Conservation (phyloP, 1,140 invertebrate genomes). For the Tachypleus tridentatus region DNA sequence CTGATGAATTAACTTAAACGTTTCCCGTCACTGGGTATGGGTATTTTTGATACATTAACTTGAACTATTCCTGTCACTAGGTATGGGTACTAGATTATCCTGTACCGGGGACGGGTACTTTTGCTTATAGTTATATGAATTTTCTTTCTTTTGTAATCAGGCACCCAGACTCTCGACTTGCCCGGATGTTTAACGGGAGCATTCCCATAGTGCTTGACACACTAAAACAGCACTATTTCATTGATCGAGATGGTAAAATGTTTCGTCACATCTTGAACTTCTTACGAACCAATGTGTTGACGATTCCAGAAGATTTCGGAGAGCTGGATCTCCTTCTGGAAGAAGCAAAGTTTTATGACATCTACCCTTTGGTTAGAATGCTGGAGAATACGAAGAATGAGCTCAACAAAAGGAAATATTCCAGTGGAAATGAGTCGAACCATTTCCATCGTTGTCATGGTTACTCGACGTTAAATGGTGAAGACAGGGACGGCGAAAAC, state of each 20-base stretch:
- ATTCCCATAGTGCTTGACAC: conserved; percentile 93
- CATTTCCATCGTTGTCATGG: too few species aligned
- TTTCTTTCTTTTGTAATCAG: conserved; percentile 39
- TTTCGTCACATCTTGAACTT: conserved; percentile 94
- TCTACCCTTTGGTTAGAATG: conserved; percentile 48
- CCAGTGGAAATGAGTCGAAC: too few species aligned
- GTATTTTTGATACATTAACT: too few species aligned
- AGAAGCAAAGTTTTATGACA: conserved; percentile 85
- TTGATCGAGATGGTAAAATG: conserved; percentile 89
- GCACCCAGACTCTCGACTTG: conserved; percentile 81
- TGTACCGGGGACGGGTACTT: too few species aligned
- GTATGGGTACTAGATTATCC: too few species aligned
- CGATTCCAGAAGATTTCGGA: conserved; percentile 73
- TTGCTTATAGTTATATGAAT: too few species aligned
- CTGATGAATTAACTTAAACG: too few species aligned
- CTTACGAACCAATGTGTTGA: conserved; percentile 73
- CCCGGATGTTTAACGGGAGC: conserved; percentile 88
- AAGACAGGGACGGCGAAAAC: conserved; percentile 15
- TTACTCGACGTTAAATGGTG: background rate
- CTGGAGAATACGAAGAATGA: conserved; percentile 42
- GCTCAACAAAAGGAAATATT: too few species aligned
- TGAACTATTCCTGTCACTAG: too few species aligned
- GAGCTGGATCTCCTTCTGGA: conserved; percentile 82
- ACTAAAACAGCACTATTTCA: conserved; percentile 96
- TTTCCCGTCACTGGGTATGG: too few species aligned